phyloP scores from a whole-genome alignment of 2,113 vertebrate species.

The Pampusana beccarii region DNA sequence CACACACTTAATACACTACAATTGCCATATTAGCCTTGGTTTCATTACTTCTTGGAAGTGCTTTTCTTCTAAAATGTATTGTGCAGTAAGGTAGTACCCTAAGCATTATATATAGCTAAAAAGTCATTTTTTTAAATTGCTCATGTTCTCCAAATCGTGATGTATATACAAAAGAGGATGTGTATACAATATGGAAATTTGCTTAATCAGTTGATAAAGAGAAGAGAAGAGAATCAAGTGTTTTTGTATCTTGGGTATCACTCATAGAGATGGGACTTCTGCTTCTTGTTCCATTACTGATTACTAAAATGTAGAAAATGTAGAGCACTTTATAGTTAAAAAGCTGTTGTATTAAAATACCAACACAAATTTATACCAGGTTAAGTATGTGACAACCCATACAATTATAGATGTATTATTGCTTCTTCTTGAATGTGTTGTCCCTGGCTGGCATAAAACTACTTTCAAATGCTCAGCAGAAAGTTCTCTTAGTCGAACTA shows the following conservation, averaged over 20 bases:
- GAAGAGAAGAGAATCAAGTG: not conserved
- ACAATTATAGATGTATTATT: not conserved
- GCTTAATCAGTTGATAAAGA: not conserved
- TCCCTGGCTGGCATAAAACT: not conserved
- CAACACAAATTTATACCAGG: not conserved
- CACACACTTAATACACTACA: conserved; percentile 54
- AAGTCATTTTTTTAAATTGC: conserved; percentile 8
- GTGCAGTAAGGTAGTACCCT: conserved; percentile 28
- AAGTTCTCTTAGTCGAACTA: not conserved
- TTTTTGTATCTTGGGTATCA: not conserved
- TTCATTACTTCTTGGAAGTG: conserved; percentile 65
- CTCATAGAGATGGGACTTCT: not conserved
- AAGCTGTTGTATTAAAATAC: not conserved
- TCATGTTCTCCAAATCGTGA: conserved; percentile 7
- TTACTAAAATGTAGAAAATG: not conserved
- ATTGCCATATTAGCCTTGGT: conserved; percentile 55
- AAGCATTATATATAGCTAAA: conserved; percentile 21
- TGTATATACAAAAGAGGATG: not conserved
- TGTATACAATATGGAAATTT: not conserved
- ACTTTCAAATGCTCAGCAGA: not conserved
- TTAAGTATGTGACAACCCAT: not conserved
- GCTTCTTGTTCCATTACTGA: not conserved
- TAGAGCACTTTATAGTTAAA: not conserved
- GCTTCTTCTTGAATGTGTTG: not conserved
- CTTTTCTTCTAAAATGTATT: conserved; percentile 44